Base-by-base conservation (phyloP, 2,797 vertebrate genomes). In the Tympanoctomys barrerae region DNA sequence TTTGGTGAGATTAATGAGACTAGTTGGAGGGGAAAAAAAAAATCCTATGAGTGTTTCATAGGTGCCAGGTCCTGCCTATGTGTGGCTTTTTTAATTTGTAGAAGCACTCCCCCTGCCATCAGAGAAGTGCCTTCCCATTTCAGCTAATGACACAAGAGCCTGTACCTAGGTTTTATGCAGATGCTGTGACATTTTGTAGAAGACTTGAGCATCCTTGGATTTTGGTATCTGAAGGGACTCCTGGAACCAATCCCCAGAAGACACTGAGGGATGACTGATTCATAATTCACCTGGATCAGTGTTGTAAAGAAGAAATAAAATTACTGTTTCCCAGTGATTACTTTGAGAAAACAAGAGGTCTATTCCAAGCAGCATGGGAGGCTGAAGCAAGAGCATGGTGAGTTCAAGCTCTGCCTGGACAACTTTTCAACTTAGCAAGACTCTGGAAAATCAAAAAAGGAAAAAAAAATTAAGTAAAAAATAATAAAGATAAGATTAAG, bases 1-100 rank as follows among this genome's bases (percentile, higher is more conserved):
- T 94, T 85, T 89, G 33, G 89, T n/a, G 61, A 3, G 71, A 62
- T 92, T 89, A 94, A 80, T 31, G 90, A n/a, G 88, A 77, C 28
- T 70, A 82, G 61, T 91, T 94, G 52, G 26, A 49, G 42, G 39
- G 3, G 0, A 42, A 68, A 73, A n/a, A n/a, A 46, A 77, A 46
- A 21, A 24, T 57, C 49, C 2, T 80, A 93, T 79, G 36, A 78
- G 22, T 89, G 26, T 33, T 71, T 79, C 62, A 1, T 88, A 80
- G 54, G 11, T 57, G 0, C 22, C 49, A 89, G 28, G 5, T 75
- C 28, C 24, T 94, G 87, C 16, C 46, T 94, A 31, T 57, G 9
- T 39, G 78, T 71, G 22, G 71, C n/a, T 59, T 93, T 91, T 64
- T 66, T 59, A 9, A 85, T 91, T 81, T 96, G n/a, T 64, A 75